Conservation (phyloP, 1,140 invertebrate genomes). For the Ceratosolen fusciceps region DNA sequence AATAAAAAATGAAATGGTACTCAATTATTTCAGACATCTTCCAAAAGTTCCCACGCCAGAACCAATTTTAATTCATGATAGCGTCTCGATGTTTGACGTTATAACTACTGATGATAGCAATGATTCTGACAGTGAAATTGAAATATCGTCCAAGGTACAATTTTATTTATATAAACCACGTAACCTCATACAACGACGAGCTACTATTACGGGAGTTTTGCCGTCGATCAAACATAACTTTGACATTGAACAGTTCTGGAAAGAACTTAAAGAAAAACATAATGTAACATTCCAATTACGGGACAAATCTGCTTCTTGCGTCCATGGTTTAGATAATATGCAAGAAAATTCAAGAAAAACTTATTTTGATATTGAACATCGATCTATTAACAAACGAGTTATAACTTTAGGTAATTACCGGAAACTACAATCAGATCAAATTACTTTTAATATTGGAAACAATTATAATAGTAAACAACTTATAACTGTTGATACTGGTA, state of each 20-base stretch:
- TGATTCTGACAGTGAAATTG: slow-evolving; percentile 65
- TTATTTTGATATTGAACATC: slow-evolving; percentile 73
- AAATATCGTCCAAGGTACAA: slow-evolving; percentile 66
- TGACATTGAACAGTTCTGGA: slow-evolving; percentile 81
- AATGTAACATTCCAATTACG: slow-evolving; percentile 71
- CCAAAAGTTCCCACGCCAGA: slow-evolving; percentile 64
- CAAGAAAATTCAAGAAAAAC: slow-evolving; percentile 72
- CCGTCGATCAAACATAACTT: slow-evolving; percentile 79
- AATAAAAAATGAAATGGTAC: neutral
- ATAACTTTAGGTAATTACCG: slow-evolving; percentile 53
- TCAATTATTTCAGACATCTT: slow-evolving; percentile 53
- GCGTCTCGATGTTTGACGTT: slow-evolving; percentile 62
- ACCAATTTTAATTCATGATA: slow-evolving; percentile 62
- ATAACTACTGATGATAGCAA: slow-evolving; percentile 66
- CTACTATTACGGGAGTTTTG: slow-evolving; percentile 89
- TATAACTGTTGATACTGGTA: slow-evolving; percentile 11
- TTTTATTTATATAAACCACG: slow-evolving; percentile 84
- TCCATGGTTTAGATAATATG: slow-evolving; percentile 78
- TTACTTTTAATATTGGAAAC: slow-evolving; percentile 4
- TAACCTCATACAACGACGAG: slow-evolving; percentile 82
- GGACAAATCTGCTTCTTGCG: slow-evolving; percentile 80
- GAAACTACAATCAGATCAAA: slow-evolving; percentile 59
- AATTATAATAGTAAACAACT: neutral
- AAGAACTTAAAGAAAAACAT: slow-evolving; percentile 75
- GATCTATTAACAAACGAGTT: slow-evolving; percentile 56